A percentile compares a stretch with the other conserved stretches of the same genome.
Conservation (phyloP, 2,888 invertebrate species). For the Bedellia somnulentella region DNA sequence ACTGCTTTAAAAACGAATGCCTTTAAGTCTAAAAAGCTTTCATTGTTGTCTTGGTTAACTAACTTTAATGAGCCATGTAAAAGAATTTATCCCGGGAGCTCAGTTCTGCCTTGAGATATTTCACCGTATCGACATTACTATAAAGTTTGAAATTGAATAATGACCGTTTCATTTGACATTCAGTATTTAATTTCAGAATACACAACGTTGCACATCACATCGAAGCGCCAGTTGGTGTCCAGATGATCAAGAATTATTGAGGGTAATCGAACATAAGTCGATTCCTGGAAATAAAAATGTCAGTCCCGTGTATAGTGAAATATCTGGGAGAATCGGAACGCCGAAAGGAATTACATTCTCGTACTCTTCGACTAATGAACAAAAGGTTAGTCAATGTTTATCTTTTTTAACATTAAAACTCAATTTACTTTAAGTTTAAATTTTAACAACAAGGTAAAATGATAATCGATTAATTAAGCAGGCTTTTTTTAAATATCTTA, state of each 20-base stretch:
- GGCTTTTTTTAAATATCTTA: not conserved
- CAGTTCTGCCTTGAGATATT: too few relatives aligned
- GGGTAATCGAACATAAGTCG: not conserved
- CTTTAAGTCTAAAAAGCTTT: too few relatives aligned
- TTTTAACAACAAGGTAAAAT: too few relatives aligned
- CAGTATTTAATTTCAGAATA: not conserved
- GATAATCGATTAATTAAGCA: not conserved
- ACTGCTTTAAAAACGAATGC: too few relatives aligned
- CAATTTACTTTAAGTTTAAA: too few relatives aligned
- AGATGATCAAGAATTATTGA: constrained; percentile 13
- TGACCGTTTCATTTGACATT: too few relatives aligned
- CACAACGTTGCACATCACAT: constrained; percentile 1
- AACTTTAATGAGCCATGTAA: too few relatives aligned
- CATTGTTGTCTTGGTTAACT: too few relatives aligned
- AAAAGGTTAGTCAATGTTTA: constrained; percentile 1
- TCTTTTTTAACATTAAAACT: not conserved
- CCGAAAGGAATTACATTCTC: not conserved
- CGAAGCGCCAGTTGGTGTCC: constrained; percentile 20
- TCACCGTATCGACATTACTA: too few relatives aligned
- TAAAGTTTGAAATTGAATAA: too few relatives aligned
- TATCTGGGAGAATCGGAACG: constrained; percentile 7
- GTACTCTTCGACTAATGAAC: not conserved
- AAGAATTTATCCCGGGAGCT: too few relatives aligned
- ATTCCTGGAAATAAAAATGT: constrained; percentile 10
- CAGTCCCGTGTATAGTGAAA: constrained; percentile 14